Percentiles rank a stretch among this genome's conserved stretches.
These are phyloP conservation scores for Pemphredon lugubris DNA, from an alignment of 2,888 invertebrate genomes.

Conservation along the genomic window DNA sequence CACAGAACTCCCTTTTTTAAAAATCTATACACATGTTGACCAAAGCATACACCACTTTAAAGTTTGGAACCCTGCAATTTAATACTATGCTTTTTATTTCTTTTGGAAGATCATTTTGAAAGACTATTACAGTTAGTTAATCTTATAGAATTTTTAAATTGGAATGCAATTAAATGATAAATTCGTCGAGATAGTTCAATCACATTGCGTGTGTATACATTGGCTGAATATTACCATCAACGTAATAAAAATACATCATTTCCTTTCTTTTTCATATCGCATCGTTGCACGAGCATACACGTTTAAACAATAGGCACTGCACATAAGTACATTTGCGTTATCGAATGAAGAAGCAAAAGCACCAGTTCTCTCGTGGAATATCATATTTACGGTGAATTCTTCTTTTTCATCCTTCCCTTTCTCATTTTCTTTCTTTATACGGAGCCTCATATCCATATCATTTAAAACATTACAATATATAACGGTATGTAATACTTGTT, in stretches of 20 bases:
- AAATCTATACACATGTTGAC: constrained; percentile 43
- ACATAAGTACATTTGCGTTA: constrained; percentile 70
- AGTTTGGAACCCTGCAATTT: constrained; percentile 33
- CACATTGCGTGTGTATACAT: constrained; percentile 50
- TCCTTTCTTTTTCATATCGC: constrained; percentile 54
- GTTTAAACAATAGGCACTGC: constrained; percentile 70
- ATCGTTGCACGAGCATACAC: constrained; percentile 64
- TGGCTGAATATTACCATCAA: constrained; percentile 51
- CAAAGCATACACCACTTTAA: constrained; percentile 46
- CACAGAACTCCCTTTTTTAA: constrained; percentile 39
- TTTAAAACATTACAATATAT: constrained; percentile 59
- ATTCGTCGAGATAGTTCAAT: constrained; percentile 46
- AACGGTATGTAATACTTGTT: constrained; percentile 65
- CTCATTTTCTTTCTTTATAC: constrained; percentile 40
- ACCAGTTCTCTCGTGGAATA: constrained; percentile 65
- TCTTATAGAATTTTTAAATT: constrained; percentile 50
- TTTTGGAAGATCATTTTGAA: constrained; percentile 61
- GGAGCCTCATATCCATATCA: constrained; percentile 58
- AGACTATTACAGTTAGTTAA: constrained; percentile 41
- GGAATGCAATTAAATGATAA: constrained; percentile 67
- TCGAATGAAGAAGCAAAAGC: constrained; percentile 73
- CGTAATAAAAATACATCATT: constrained; percentile 67
- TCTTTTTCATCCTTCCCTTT: constrained; percentile 24
- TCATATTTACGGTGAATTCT: constrained; percentile 36
- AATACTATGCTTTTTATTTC: constrained; percentile 36